Evolutionary conservation across 2,797 vertebrate species (phyloP).

Genomic region (Anas capensis): DNA sequence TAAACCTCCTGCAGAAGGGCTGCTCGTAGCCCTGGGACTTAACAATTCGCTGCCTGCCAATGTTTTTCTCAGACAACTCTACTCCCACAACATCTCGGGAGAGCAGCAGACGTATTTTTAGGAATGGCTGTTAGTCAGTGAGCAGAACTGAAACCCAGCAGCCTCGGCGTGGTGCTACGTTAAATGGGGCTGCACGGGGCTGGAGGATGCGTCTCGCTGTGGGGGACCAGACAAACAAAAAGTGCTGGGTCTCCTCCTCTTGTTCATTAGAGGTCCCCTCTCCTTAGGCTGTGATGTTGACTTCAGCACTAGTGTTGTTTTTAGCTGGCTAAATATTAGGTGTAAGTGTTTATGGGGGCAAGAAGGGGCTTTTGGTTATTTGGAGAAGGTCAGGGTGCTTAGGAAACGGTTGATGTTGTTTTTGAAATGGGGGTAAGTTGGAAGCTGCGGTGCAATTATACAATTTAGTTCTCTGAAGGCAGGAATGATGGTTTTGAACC

Average conservation of each 20-base stretch:
- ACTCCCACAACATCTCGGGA: not conserved
- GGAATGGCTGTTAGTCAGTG: not conserved
- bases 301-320: not conserved
- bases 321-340: not conserved
- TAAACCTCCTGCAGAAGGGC: not conserved
- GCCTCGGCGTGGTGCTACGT: accelerated
- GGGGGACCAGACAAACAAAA: not conserved
- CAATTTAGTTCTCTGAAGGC: not conserved
- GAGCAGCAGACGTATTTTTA: not conserved
- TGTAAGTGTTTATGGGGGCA: not conserved
- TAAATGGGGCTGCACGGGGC: too few relatives aligned
- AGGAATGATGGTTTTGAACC: not conserved
- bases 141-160: not conserved
- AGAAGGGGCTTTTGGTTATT: not conserved
- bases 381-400: not conserved
- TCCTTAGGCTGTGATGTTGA: not conserved
- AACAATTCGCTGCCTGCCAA: not conserved
- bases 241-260: not conserved
- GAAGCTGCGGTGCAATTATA: accelerated
- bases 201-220: not conserved
- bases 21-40: not conserved
- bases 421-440: not conserved
- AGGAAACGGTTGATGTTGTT: not conserved
- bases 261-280: not conserved
- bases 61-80: not conserved